Conservation (phyloP, 2,797 vertebrate genomes). For the Arrhamphus sclerolepis region DNA sequence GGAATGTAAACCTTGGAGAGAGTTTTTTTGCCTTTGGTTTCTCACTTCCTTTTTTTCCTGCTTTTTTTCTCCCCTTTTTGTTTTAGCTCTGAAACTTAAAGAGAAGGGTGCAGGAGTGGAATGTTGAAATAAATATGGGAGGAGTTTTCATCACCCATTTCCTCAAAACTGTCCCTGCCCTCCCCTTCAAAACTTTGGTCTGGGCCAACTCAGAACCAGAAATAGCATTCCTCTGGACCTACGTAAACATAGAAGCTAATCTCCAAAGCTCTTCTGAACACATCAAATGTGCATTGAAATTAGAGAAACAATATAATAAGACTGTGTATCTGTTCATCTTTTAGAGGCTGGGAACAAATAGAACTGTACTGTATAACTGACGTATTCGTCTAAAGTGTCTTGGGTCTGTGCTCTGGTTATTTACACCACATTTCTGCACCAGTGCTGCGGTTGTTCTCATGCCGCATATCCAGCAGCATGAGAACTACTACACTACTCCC, state of each 20-base stretch:
- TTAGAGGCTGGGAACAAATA: not conserved
- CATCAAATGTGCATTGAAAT: not conserved
- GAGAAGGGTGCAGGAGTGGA: conserved; percentile 54
- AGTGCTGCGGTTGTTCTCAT: conserved; percentile 4
- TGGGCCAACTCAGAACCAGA: conserved; percentile 54
- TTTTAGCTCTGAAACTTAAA: conserved; percentile 41
- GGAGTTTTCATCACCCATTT: conserved; percentile 76
- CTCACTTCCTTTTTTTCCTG: conserved; percentile 21
- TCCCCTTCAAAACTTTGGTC: conserved; percentile 63
- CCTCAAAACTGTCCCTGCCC: conserved; percentile 64
- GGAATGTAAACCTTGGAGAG: conserved; percentile 1
- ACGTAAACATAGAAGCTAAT: conserved; percentile 29
- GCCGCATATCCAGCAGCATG: conserved; percentile 12
- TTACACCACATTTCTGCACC: conserved; percentile 1
- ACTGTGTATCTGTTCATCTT: not conserved
- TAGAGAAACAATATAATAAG: not conserved
- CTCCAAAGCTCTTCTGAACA: conserved; percentile 5
- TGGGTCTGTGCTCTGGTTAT: not conserved
- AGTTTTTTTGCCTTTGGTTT: conserved; percentile 5
- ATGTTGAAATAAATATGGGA: conserved; percentile 74
- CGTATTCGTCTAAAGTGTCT: not conserved
- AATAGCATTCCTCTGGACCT: conserved; percentile 49
- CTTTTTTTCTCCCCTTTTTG: conserved; percentile 11
- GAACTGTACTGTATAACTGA: not conserved
- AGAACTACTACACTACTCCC: conserved; percentile 10